Percentiles rank a stretch among this genome's conserved stretches.
Conservation (phyloP, 2,888 invertebrate species). For the Perithous albicinctus region DNA sequence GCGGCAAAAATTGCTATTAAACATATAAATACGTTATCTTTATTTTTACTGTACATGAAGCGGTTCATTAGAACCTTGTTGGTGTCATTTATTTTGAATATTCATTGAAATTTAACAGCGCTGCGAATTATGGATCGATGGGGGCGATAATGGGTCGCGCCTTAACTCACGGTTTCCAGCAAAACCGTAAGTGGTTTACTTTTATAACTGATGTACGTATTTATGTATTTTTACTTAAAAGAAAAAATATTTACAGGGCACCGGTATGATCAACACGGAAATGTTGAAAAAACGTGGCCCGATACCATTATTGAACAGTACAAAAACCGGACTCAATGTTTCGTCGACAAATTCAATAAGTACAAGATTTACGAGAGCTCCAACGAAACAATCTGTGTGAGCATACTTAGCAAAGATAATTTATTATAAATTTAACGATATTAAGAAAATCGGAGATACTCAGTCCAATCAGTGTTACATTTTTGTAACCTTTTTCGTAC, state of each 20-base stretch:
- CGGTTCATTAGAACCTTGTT: not conserved
- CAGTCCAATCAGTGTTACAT: too few relatives aligned
- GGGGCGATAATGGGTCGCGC: slow-evolving; percentile 87
- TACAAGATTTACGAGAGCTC: slow-evolving; percentile 85
- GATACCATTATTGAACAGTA: slow-evolving; percentile 87
- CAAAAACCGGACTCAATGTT: slow-evolving; percentile 88
- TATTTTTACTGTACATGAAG: too few relatives aligned
- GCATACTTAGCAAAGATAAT: too few relatives aligned
- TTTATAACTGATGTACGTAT: not conserved
- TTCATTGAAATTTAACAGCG: not conserved
- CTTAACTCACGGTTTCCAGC: slow-evolving; percentile 84
- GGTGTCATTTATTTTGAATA: not conserved
- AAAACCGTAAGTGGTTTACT: slow-evolving; percentile 79
- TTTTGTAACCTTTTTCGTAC: too few relatives aligned
- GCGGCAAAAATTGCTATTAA: too few relatives aligned
- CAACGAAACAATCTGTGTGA: too few relatives aligned
- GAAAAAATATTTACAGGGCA: slow-evolving; percentile 86
- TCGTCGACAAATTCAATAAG: slow-evolving; percentile 88
- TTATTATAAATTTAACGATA: too few relatives aligned
- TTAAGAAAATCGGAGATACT: too few relatives aligned
- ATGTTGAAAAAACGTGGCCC: slow-evolving; percentile 90
- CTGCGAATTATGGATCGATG: slow-evolving; percentile 84
- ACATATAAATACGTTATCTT: too few relatives aligned
- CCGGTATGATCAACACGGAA: slow-evolving; percentile 92
- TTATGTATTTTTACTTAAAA: not conserved